Percentiles rank a stretch among this genome's conserved stretches.
Conservation (phyloP, 2,797 vertebrate species). For the Pseudomugil tenellus region DNA sequence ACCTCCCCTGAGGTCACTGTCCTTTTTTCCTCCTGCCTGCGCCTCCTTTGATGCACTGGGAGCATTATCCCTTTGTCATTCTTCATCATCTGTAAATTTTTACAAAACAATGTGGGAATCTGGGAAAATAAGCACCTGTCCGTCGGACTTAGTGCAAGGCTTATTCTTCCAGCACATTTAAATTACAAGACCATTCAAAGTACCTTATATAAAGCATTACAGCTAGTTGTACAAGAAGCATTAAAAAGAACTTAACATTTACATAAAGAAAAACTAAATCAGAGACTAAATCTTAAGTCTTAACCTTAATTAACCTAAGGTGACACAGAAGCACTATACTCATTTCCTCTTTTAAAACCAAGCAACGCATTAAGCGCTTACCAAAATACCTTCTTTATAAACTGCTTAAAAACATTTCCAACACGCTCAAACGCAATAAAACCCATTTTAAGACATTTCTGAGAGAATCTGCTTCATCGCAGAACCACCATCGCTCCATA, state of each 20-base stretch:
- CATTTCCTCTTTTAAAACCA: slow-evolving; percentile 57
- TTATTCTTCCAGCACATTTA: neutral
- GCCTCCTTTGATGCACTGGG: slow-evolving; percentile 10
- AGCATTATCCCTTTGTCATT: slow-evolving; percentile 10
- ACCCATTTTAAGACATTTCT: slow-evolving; percentile 40
- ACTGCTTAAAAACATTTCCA: slow-evolving; percentile 66
- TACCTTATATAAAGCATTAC: neutral
- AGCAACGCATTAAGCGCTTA: slow-evolving; percentile 49
- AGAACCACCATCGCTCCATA: slow-evolving; percentile 36
- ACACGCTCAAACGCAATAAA: slow-evolving; percentile 58
- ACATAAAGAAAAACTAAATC: neutral
- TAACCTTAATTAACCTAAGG: slow-evolving; percentile 8
- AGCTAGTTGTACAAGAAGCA: neutral
- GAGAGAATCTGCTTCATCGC: slow-evolving; percentile 42
- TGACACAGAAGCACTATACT: slow-evolving; percentile 10
- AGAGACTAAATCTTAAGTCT: neutral
- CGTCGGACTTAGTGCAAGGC: neutral
- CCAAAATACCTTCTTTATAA: slow-evolving; percentile 57
- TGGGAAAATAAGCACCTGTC: slow-evolving; percentile 17
- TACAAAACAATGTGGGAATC: neutral
- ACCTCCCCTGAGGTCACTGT: slow-evolving; percentile 46
- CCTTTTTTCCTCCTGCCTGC: slow-evolving; percentile 28
- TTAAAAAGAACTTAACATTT: neutral
- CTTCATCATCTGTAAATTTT: neutral
- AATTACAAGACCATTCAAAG: neutral